These are phyloP conservation scores for Proterorhinus semilunaris DNA, from an alignment of 2,113 vertebrate species.

Conservation along the genomic window DNA sequence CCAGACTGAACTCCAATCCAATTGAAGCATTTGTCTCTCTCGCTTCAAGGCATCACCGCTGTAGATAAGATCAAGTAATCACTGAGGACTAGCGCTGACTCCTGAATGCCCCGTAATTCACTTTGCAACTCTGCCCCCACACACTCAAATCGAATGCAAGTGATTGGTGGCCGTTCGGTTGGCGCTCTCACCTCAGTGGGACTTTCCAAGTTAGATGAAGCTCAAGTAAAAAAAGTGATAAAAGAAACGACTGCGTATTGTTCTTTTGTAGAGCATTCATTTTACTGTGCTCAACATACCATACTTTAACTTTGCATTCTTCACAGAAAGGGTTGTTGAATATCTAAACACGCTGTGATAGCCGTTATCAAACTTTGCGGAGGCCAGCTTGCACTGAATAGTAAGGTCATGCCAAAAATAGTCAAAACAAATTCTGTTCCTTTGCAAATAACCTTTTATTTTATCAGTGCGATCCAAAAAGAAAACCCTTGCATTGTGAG, in stretches of 20 bases:
- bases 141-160: neutral
- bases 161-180: too few relatives aligned
- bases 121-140: slow-evolving; percentile 14
- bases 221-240: too few relatives aligned
- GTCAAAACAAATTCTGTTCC: too few relatives aligned
- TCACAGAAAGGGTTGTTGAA: neutral
- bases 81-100: neutral
- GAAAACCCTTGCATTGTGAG: neutral
- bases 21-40: neutral
- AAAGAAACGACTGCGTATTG: too few relatives aligned
- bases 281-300: neutral
- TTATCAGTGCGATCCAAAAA: neutral
- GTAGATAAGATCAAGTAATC: neutral
- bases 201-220: too few relatives aligned
- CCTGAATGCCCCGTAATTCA: slow-evolving; percentile 23
- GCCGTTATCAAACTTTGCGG: neutral
- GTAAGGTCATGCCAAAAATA: neutral
- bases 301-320: neutral
- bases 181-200: too few relatives aligned
- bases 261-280: too few relatives aligned
- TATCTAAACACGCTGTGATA: neutral
- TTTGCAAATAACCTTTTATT: too few relatives aligned
- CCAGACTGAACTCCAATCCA: neutral
- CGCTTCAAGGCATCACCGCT: neutral
- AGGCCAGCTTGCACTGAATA: neutral